Evolutionary conservation across 2,113 vertebrate species (phyloP), one percentile per base, ranked within the genome.

Genomic region (Mohoua ochrocephala): DNA sequence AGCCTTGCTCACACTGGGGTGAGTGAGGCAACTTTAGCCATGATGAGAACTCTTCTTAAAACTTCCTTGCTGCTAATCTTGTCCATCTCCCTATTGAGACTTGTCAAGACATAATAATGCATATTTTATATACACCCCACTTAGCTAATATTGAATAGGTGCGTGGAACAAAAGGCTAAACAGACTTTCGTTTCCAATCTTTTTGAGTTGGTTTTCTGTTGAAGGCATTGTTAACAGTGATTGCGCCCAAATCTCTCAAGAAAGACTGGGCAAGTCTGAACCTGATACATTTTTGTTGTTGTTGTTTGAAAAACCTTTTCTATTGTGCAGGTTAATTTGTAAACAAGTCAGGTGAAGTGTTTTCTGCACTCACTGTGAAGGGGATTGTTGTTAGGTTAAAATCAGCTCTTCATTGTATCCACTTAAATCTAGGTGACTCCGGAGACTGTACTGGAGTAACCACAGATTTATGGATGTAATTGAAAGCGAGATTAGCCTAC

Each of bases 111-210:
- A 53, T 57, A 94, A 87, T 52, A 80, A 42, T 39, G 37, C 56
- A 8, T 68, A 91, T 94, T 94, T 91, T 67, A 11, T 87, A 57
- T 71, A 74, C 84, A 78, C 65, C 65, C 69, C 88, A 87, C 65
- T 93, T 68, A 94, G 60, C 60, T 90, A 23, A 81, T 92, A 94
- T 80, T 95, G 88, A 92, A 95, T 92, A 77, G 71, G 33, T 41
- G 23, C 50, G 49, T 47, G 63, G 84, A 92, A 95, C 95, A 96
- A 96, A 92, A 92, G 80, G 53, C 70, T 49, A 24, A 96, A 52
- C 69, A 71, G 76, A 56, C 79, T 91, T 89, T 30, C 59, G 30
- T 88, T 94, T 84, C 64, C 74, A 89, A 0, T 75, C 68, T 75
- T 75, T 22, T 31, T 4, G 28, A 39, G 35, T 11, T 75, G 60